phyloP scores from a whole-genome alignment of 1,140 invertebrate genomes.

The Arion vulgaris region DNA sequence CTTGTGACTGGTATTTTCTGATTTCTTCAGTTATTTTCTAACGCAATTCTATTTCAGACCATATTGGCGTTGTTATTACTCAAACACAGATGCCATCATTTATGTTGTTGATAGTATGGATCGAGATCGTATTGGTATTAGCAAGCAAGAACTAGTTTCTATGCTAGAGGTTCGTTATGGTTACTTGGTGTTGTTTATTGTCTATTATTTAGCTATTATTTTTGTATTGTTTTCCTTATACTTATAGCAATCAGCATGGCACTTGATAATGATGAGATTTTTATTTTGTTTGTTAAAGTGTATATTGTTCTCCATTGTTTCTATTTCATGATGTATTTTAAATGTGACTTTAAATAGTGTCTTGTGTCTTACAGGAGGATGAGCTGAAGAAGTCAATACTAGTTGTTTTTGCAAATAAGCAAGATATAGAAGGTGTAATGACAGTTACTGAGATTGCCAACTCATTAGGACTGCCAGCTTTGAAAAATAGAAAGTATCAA shows the following conservation, averaged over 20 bases:
- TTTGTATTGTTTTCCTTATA: too few relatives aligned
- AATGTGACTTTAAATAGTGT: too few relatives aligned
- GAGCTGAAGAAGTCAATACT: conserved; percentile 95
- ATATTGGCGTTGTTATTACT: conserved; percentile 99
- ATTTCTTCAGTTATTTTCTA: too few relatives aligned
- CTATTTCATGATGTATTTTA: too few relatives aligned
- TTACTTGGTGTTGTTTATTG: neutral
- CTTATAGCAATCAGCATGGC: too few relatives aligned
- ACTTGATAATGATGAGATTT: neutral
- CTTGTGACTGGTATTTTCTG: too few relatives aligned
- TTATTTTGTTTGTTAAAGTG: neutral
- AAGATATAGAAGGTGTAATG: conserved; percentile 98
- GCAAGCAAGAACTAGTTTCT: conserved; percentile 96
- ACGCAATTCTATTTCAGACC: conserved; percentile 80
- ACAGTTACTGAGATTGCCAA: conserved; percentile 97
- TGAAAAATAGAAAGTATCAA: conserved; percentile 98
- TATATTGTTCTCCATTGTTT: conserved; percentile 36
- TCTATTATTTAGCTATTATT: too few relatives aligned
- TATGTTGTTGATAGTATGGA: conserved; percentile 99
- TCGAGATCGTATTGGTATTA: conserved; percentile 97
- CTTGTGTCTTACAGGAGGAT: conserved; percentile 97
- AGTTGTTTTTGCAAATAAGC: conserved; percentile 99
- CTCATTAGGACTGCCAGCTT: conserved; percentile 91
- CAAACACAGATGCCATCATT: conserved; percentile 99
- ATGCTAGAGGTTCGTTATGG: conserved; percentile 87